A percentile compares a stretch with the other conserved stretches of the same genome.
Evolutionary conservation across 2,113 vertebrate genomes (phyloP).

Genomic region (Mormoops blainvillei): DNA sequence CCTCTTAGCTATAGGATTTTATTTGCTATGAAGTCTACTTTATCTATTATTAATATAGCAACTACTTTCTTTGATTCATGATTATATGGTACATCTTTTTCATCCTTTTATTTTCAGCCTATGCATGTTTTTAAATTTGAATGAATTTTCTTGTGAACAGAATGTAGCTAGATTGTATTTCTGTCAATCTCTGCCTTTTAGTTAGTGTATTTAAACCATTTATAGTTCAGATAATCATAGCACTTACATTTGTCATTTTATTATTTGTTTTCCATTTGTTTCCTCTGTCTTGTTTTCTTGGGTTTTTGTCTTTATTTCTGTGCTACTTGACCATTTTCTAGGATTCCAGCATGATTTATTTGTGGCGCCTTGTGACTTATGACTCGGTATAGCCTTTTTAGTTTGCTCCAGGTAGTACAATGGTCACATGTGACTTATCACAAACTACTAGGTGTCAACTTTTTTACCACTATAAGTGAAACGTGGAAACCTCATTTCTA

Average conservation of each 20-base stretch:
- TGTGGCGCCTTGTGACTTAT: background rate
- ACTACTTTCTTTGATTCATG: background rate
- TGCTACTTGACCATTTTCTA: background rate
- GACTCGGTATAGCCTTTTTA: background rate
- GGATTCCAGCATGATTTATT: background rate
- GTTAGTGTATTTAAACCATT: background rate
- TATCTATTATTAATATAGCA: background rate
- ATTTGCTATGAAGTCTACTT: background rate
- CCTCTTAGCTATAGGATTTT: background rate
- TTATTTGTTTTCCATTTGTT: background rate
- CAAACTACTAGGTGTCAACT: background rate
- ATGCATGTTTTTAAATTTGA: background rate
- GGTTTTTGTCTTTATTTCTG: background rate
- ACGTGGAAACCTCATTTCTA: background rate
- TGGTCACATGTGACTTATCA: background rate
- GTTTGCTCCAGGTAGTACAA: background rate
- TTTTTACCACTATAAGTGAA: background rate
- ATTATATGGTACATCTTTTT: background rate
- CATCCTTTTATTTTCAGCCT: background rate
- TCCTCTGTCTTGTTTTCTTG: background rate
- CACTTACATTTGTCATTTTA: background rate
- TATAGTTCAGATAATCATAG: background rate
- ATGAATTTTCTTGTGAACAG: background rate
- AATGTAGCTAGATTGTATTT: background rate
- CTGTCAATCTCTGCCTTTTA: background rate